Percentiles rank a stretch among this genome's conserved stretches.
These are phyloP conservation scores for Anhinga rufa DNA, from an alignment of 2,113 vertebrate species.

Conservation along the genomic window DNA sequence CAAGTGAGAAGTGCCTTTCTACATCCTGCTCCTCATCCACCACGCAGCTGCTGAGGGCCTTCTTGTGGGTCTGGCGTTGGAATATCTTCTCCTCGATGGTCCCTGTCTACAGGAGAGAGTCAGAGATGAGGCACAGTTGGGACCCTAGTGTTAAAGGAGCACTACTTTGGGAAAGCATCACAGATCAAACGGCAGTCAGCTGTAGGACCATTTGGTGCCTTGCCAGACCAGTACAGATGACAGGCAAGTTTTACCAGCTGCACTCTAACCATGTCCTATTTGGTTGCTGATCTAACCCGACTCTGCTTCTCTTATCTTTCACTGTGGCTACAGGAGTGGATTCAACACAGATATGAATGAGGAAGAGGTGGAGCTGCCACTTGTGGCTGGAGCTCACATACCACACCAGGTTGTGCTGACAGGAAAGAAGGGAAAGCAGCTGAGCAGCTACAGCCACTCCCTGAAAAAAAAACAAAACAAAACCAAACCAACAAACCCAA, in stretches of 20 bases:
- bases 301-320: neutral
- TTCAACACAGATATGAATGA: neutral
- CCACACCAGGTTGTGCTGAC: neutral
- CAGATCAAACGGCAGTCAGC: neutral
- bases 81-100: conserved; percentile 99
- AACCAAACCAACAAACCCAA: too few species aligned
- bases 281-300: neutral
- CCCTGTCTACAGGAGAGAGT: conserved; percentile 75
- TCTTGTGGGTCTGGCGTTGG: conserved; percentile 96
- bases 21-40: conserved; percentile 97
- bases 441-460: neutral
- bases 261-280: neutral
- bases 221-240: neutral
- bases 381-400: neutral
- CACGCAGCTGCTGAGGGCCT: conserved; percentile 97
- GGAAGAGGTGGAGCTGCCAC: neutral
- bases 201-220: neutral
- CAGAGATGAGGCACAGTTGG: neutral
- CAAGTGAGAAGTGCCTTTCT: conserved; percentile 93
- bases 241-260: neutral
- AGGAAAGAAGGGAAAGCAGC: neutral
- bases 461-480: neutral
- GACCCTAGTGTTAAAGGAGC: neutral
- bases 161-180: accelerated
- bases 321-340: neutral